These are phyloP conservation scores for Dendrocincla tyrannina DNA, from an alignment of 2,797 vertebrate genomes.

Conservation along the genomic window DNA sequence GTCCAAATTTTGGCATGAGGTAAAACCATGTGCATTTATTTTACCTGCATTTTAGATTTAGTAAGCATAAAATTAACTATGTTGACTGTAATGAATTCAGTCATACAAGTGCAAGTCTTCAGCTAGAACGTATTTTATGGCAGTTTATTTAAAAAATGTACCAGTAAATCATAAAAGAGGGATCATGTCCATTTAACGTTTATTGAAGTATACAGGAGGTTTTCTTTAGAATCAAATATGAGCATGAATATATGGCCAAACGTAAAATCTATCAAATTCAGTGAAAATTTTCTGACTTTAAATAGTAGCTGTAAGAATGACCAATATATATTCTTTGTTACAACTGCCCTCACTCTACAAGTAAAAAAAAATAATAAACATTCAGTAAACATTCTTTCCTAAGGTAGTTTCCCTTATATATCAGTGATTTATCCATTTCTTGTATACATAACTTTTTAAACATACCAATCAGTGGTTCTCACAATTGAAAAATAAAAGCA, in stretches of 20 bases:
- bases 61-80: slow-evolving; percentile 83
- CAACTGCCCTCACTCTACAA: slow-evolving; percentile 87
- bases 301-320: slow-evolving; percentile 92
- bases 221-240: slow-evolving; percentile 87
- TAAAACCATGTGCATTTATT: slow-evolving; percentile 87
- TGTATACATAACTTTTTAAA: slow-evolving; percentile 98
- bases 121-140: slow-evolving; percentile 80
- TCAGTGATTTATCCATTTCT: slow-evolving; percentile 91
- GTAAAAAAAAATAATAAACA: slow-evolving; percentile 89
- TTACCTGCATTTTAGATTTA: slow-evolving; percentile 82
- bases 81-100: slow-evolving; percentile 84
- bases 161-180: slow-evolving; percentile 88
- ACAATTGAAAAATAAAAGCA: slow-evolving; percentile 96
- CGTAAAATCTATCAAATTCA: slow-evolving; percentile 85
- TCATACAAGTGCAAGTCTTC: slow-evolving; percentile 85
- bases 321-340: slow-evolving; percentile 93
- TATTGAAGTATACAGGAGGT: slow-evolving; percentile 90
- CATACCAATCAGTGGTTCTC: slow-evolving; percentile 99
- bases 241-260: slow-evolving; percentile 87
- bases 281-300: slow-evolving; percentile 87
- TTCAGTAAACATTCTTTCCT: slow-evolving; percentile 98
- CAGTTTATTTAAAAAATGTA: slow-evolving; percentile 87
- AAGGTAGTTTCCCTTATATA: slow-evolving; percentile 97
- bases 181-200: slow-evolving; percentile 89
- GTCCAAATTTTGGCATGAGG: slow-evolving; percentile 77